Conservation (phyloP, 2,888 invertebrate species). For the Lepidocyrtoides sp. region DNA sequence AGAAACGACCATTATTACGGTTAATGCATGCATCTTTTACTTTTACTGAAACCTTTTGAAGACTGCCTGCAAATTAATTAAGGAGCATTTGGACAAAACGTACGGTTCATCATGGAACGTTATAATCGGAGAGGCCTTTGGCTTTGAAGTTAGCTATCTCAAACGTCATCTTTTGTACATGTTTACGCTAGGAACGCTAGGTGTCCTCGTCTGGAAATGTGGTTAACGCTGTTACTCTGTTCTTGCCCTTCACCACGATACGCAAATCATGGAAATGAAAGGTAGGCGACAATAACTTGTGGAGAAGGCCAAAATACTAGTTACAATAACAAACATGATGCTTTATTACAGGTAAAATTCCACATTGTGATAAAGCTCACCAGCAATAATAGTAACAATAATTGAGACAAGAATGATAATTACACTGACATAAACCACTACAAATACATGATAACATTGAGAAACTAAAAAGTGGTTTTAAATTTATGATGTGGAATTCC, state of each 20-base stretch:
- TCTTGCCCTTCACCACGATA: too few relatives aligned
- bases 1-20: too few relatives aligned
- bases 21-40: too few relatives aligned
- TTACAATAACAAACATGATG: slow-evolving; percentile 18
- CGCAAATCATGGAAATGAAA: not conserved
- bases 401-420: slow-evolving; percentile 8
- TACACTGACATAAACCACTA: too few relatives aligned
- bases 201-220: slow-evolving; percentile 84
- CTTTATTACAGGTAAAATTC: slow-evolving; percentile 35
- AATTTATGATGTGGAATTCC: not conserved
- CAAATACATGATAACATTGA: not conserved
- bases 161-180: slow-evolving; percentile 95
- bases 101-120: slow-evolving; percentile 98
- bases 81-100: slow-evolving; percentile 98
- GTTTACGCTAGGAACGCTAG: slow-evolving; percentile 89
- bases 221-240: too few relatives aligned
- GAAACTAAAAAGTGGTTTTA: slow-evolving; percentile 5
- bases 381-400: slow-evolving; percentile 1
- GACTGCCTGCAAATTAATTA: slow-evolving; percentile 96
- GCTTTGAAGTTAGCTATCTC: slow-evolving; percentile 97
- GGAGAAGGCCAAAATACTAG: too few relatives aligned
- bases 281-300: not conserved
- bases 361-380: slow-evolving; percentile 5
- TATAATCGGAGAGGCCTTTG: slow-evolving; percentile 98
- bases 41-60: slow-evolving; percentile 86